Conservation (phyloP, 2,797 vertebrate genomes). For the Cuniculus paca region DNA sequence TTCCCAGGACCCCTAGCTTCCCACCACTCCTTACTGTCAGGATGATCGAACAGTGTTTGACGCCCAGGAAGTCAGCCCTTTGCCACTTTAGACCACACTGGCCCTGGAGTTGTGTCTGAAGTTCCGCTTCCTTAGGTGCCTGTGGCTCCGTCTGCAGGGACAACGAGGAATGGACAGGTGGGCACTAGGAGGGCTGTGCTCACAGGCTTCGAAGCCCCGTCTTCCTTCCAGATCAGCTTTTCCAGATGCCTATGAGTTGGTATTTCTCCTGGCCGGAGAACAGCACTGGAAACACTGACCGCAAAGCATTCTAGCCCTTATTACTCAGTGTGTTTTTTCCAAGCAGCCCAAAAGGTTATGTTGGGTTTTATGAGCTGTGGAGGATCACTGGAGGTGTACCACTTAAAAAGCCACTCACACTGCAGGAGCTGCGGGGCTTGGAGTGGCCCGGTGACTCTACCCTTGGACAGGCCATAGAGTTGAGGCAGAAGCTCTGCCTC, state of each 20-base stretch:
- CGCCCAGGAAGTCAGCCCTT: neutral
- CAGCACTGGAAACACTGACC: constrained; percentile 86
- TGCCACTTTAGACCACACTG: neutral
- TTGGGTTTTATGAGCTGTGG: constrained; percentile 76
- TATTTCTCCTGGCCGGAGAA: constrained; percentile 79
- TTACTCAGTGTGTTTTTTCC: constrained; percentile 86
- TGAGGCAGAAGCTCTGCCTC: constrained; percentile 7
- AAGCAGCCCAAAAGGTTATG: constrained; percentile 81
- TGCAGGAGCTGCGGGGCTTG: neutral
- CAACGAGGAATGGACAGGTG: neutral
- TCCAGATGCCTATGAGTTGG: constrained; percentile 82
- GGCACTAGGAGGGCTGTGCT: neutral
- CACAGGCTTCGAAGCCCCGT: constrained; percentile 47
- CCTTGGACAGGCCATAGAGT: neutral
- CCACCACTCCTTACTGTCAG: neutral
- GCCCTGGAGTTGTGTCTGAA: neutral
- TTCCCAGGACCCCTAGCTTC: neutral
- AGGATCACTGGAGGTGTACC: constrained; percentile 36
- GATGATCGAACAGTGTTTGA: neutral
- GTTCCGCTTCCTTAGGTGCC: neutral
- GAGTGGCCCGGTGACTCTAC: neutral
- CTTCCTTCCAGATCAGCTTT: constrained; percentile 75
- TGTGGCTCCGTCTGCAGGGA: neutral
- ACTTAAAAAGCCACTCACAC: constrained; percentile 47
- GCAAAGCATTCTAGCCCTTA: constrained; percentile 77